These are phyloP conservation scores for Rattus norvegicus DNA, from an alignment of 2,113 vertebrate species.

Conservation along the genomic window GRCr8 NC_086028.1:65330001-65330500, in stretches of 20 bases:
- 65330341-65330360: background rate
- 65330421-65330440: background rate
- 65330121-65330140: background rate
- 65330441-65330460: background rate
- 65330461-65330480: background rate
- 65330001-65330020: background rate
- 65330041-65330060: no score
- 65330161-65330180: background rate
- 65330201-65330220: background rate
- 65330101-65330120: background rate
- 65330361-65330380: background rate
- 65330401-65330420: slow-evolving; percentile 9
- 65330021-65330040: background rate
- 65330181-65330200: background rate
- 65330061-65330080: no score
- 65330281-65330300: background rate
- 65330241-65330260: background rate
- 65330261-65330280: background rate
- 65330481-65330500: background rate
- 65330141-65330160: background rate
- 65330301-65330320: background rate
- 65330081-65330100: no score
- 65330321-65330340: background rate
- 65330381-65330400: background rate
- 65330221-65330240: background rate